Percentiles rank a stretch among this genome's conserved stretches.
These are phyloP conservation scores for Notolepis coatsorum DNA, from an alignment of 2,797 vertebrate species.

Conservation along the genomic window DNA sequence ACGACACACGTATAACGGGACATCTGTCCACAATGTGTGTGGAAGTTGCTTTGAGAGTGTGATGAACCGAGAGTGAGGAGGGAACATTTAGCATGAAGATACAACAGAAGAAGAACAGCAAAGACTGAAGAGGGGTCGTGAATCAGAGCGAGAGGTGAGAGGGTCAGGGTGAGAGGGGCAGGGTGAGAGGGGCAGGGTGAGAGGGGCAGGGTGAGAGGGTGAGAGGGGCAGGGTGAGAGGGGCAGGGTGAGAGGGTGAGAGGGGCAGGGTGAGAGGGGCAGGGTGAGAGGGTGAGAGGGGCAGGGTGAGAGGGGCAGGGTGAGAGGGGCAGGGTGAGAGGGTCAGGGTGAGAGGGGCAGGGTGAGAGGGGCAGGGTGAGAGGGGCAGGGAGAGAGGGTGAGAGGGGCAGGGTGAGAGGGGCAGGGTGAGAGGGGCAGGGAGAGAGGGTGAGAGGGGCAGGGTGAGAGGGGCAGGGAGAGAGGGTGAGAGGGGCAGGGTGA, in stretches of 20 bases:
- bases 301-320: constrained; percentile 50
- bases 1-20: too few relatives aligned
- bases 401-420: constrained; percentile 51
- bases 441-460: constrained; percentile 48
- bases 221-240: constrained; percentile 50
- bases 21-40: too few relatives aligned
- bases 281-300: constrained; percentile 43
- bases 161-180: constrained; percentile 46
- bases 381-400: constrained; percentile 49
- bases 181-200: constrained; percentile 49
- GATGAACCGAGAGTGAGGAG: neutral
- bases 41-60: neutral
- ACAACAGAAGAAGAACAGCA: constrained; percentile 9
- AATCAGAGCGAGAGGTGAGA: constrained; percentile 50
- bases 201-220: constrained; percentile 49
- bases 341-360: constrained; percentile 44
- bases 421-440: constrained; percentile 45
- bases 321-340: constrained; percentile 50
- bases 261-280: constrained; percentile 53
- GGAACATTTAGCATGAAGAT: neutral
- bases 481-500: constrained; percentile 46
- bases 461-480: too few relatives aligned
- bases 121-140: constrained; percentile 25
- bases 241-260: too few relatives aligned
- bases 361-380: constrained; percentile 47